Conservation (phyloP, 2,797 vertebrate species). For the Helicolenus hilgendorfi region DNA sequence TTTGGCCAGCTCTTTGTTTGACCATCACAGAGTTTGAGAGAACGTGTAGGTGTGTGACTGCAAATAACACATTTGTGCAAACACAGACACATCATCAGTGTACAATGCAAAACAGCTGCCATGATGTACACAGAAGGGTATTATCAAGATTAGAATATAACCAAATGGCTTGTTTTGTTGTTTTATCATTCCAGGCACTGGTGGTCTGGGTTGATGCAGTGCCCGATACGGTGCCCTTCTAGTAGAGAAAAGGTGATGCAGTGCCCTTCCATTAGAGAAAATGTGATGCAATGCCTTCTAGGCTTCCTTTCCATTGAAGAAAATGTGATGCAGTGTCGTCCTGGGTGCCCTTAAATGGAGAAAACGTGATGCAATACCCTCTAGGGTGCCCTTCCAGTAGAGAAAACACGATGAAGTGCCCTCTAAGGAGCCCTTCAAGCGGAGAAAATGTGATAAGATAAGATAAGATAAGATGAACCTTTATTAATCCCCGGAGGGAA, state of each 20-base stretch:
- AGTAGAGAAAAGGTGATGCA: accelerated
- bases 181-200: not conserved
- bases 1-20: not conserved
- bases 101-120: not conserved
- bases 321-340: not conserved
- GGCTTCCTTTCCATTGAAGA: no score
- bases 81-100: not conserved
- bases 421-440: accelerated
- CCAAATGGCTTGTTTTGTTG: not conserved
- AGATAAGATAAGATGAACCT: no score
- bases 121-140: not conserved
- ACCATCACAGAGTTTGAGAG: not conserved
- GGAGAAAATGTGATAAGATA: not conserved
- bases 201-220: no score
- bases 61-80: not conserved
- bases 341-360: no score
- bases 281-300: no score
- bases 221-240: no score
- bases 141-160: not conserved
- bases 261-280: no score
- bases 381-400: not conserved
- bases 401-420: not conserved
- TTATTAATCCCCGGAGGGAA: no score
- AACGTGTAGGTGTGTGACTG: not conserved
- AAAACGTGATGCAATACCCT: not conserved